These are phyloP conservation scores for Eumaeus atala DNA, from an alignment of 1,140 invertebrate species.

Conservation along the genomic window DNA sequence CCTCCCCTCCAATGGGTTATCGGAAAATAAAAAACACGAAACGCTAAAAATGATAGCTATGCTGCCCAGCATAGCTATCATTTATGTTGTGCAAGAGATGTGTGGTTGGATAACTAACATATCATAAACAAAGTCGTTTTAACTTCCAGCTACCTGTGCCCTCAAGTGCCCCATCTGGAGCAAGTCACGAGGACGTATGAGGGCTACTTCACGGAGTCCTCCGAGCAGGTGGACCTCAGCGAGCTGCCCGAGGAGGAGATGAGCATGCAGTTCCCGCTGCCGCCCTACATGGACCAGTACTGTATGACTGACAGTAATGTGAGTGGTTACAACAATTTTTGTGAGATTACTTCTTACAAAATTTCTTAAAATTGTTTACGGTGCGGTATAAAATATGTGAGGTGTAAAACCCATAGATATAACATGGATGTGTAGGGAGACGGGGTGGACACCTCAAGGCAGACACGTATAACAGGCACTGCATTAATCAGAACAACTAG, in stretches of 20 bases:
- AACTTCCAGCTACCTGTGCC: conserved; percentile 45
- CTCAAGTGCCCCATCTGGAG: conserved; percentile 43
- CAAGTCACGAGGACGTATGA: conserved; percentile 45
- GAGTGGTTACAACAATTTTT: conserved; percentile 8
- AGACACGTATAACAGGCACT: too few relatives aligned
- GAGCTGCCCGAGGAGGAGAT: conserved; percentile 29
- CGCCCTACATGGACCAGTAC: conserved; percentile 35
- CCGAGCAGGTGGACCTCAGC: conserved; percentile 28
- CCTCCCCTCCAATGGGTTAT: too few relatives aligned
- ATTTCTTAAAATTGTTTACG: too few relatives aligned
- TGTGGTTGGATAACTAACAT: too few relatives aligned
- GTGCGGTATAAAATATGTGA: too few relatives aligned
- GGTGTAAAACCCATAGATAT: too few relatives aligned
- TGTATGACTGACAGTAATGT: conserved; percentile 28
- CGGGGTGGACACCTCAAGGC: too few relatives aligned
- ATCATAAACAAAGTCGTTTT: neutral
- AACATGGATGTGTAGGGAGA: too few relatives aligned
- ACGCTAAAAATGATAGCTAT: too few relatives aligned
- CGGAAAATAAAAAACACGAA: neutral
- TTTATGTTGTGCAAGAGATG: too few relatives aligned
- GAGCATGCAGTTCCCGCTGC: conserved; percentile 40
- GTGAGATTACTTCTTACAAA: neutral
- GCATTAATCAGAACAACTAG: too few relatives aligned
- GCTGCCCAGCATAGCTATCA: too few relatives aligned
- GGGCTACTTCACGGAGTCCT: conserved; percentile 28